Percentiles rank a stretch among this genome's conserved stretches.
Conservation (phyloP, 2,888 invertebrate species). For the Standfussiana lucernea region DNA sequence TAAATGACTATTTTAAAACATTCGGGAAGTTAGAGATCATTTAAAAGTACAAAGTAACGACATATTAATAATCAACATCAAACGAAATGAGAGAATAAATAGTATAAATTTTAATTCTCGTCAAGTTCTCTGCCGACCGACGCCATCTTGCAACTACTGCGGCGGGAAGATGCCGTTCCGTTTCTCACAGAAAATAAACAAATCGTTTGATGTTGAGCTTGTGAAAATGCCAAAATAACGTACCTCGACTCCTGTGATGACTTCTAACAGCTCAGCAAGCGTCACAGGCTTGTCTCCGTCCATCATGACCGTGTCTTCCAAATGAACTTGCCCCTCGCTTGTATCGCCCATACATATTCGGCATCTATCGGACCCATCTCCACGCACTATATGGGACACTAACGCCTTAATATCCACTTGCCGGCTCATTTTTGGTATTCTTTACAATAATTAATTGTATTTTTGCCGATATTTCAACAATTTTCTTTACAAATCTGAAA, state of each 20-base stretch:
- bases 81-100: slow-evolving; percentile 31
- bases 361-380: slow-evolving; percentile 86
- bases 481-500: slow-evolving; percentile 31
- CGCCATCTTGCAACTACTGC: slow-evolving; percentile 80
- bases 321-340: slow-evolving; percentile 85
- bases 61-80: slow-evolving; percentile 44
- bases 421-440: slow-evolving; percentile 77
- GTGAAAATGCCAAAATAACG: slow-evolving; percentile 56
- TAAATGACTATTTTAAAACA: not conserved
- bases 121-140: slow-evolving; percentile 40
- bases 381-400: slow-evolving; percentile 86
- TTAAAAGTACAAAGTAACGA: not conserved
- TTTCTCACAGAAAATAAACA: slow-evolving; percentile 84
- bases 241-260: slow-evolving; percentile 86
- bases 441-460: slow-evolving; percentile 18
- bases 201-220: slow-evolving; percentile 68
- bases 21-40: not conserved
- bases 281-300: slow-evolving; percentile 85
- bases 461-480: slow-evolving; percentile 17
- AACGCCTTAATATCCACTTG: slow-evolving; percentile 86
- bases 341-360: slow-evolving; percentile 89
- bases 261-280: slow-evolving; percentile 84
- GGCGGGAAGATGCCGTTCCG: slow-evolving; percentile 86
- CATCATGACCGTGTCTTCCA: slow-evolving; percentile 87
- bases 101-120: not conserved